Evolutionary conservation across 2,888 invertebrate species (phyloP).

Genomic region (Tillus elongatus): DNA sequence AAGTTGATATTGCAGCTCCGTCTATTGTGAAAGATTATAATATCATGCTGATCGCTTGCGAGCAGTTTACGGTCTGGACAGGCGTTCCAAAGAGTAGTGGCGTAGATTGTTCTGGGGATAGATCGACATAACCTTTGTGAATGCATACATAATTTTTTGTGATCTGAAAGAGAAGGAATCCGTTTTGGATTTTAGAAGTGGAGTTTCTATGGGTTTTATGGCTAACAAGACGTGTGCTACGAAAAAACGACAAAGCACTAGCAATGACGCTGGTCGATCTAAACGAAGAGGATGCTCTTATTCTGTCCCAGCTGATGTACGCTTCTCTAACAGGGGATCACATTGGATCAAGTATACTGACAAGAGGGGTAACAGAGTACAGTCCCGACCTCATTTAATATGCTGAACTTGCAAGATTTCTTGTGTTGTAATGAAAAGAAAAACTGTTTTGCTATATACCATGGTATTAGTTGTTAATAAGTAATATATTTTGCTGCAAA

Average conservation of each 20-base stretch:
- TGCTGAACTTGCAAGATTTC: conserved; percentile 9
- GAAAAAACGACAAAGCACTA: no score
- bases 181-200: conserved; percentile 15
- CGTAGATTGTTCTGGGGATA: conserved; percentile 22
- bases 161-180: conserved; percentile 13
- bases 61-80: conserved; percentile 5
- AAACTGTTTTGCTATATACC: no score
- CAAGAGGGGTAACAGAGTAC: conserved; percentile 12
- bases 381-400: conserved; percentile 14
- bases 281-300: conserved; percentile 9
- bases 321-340: no score
- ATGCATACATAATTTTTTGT: conserved; percentile 17
- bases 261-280: not conserved
- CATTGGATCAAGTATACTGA: conserved; percentile 12
- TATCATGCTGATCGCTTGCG: conserved; percentile 11
- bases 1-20: conserved; percentile 13
- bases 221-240: conserved; percentile 5
- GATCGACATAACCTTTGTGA: conserved; percentile 20
- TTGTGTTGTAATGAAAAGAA: conserved; percentile 16
- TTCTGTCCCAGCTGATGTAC: no score
- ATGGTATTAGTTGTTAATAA: no score
- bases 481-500: no score
- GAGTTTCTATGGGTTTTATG: conserved; percentile 10
- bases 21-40: conserved; percentile 20
- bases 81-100: conserved; percentile 18